Conservation (phyloP, 2,113 vertebrate genomes). For the Willisornis vidua region DNA sequence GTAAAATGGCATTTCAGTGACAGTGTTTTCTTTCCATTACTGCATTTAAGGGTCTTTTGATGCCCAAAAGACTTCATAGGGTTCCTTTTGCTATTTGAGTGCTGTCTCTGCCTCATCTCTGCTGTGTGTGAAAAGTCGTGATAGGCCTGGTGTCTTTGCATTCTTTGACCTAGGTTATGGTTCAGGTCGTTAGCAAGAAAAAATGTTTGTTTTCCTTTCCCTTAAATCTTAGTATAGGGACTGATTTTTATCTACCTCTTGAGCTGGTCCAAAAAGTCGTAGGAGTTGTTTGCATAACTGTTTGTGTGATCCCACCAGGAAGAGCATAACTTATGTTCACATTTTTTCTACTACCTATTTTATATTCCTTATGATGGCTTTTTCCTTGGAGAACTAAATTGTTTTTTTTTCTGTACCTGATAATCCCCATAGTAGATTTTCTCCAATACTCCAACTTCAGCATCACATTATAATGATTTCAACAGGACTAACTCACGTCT, state of each 20-base stretch:
- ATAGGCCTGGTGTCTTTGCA: not conserved
- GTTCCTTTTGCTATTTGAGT: not conserved
- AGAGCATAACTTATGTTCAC: not conserved
- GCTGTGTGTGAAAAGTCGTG: not conserved
- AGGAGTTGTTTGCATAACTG: not conserved
- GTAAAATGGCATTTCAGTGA: not conserved
- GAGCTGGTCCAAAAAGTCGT: not conserved
- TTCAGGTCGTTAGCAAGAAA: not conserved
- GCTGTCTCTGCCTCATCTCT: not conserved
- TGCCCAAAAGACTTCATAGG: not conserved
- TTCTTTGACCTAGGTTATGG: not conserved
- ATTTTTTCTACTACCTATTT: not conserved
- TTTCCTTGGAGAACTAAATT: not conserved
- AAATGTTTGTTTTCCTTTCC: not conserved
- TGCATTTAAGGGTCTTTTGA: not conserved
- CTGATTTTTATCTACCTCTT: not conserved
- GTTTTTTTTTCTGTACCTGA: not conserved
- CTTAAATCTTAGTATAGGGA: not conserved
- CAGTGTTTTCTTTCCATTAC: not conserved
- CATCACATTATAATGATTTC: slow-evolving; percentile 24
- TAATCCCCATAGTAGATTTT: not conserved
- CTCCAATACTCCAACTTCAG: not conserved
- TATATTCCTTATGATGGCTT: not conserved
- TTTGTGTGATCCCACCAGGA: not conserved
- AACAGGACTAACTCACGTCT: not conserved